Percentiles rank a stretch among this genome's conserved stretches.
Evolutionary conservation across 2,888 invertebrate species (phyloP).

Genomic region (Plagodis dolabraria): DNA sequence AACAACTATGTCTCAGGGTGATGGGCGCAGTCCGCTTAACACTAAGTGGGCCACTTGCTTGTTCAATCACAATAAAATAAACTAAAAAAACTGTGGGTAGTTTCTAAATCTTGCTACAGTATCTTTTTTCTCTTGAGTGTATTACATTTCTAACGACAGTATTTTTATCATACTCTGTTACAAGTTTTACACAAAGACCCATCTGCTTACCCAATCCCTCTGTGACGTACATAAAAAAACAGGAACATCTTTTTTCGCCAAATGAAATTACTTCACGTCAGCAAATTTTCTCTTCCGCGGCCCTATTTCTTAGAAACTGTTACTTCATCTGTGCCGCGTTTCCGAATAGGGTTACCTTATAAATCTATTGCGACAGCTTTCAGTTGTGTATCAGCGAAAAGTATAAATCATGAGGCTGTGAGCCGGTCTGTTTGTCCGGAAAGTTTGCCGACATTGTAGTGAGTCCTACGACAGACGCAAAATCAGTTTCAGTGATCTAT

Average conservation of each 20-base stretch:
- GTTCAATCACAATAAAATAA: too few relatives aligned
- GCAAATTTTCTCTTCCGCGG: constrained; percentile 47
- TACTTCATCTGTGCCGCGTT: constrained; percentile 42
- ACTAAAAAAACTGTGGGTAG: too few relatives aligned
- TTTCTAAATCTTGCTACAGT: too few relatives aligned
- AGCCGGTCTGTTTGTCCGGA: constrained; percentile 26
- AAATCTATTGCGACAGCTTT: constrained; percentile 59
- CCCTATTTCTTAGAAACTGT: constrained; percentile 37
- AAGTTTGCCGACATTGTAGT: neutral
- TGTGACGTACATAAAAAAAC: constrained; percentile 27
- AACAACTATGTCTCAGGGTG: too few relatives aligned
- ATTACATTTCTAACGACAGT: neutral
- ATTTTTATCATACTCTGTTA: neutral
- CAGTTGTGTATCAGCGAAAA: constrained; percentile 53
- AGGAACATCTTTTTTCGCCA: constrained; percentile 37
- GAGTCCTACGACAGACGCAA: too few relatives aligned
- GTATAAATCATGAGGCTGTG: constrained; percentile 61
- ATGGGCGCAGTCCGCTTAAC: too few relatives aligned
- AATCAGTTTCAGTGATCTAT: too few relatives aligned
- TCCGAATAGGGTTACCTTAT: constrained; percentile 49
- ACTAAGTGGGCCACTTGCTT: too few relatives aligned
- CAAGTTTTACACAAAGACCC: neutral
- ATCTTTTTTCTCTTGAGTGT: too few relatives aligned
- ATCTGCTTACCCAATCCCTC: constrained; percentile 23
- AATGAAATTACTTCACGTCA: constrained; percentile 49